A percentile compares a stretch with the other conserved stretches of the same genome.
Evolutionary conservation across 2,113 vertebrate genomes (phyloP).

Genomic region (Micromys minutus): DNA sequence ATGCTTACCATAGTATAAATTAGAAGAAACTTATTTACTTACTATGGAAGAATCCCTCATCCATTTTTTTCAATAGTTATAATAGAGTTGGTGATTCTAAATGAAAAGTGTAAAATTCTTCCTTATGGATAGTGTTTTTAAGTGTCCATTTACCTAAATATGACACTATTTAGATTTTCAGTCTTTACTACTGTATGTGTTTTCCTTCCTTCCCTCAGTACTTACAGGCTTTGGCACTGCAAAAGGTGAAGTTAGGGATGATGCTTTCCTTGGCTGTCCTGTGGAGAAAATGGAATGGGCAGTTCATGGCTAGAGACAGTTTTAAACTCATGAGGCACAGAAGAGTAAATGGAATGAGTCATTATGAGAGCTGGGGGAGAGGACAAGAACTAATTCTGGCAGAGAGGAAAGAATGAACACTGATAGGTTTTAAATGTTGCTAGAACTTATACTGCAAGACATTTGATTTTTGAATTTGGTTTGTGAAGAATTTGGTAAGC

Average conservation of each 20-base stretch:
- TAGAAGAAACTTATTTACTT: slow-evolving; percentile 38
- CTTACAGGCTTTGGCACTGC: not conserved
- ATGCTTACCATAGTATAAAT: not conserved
- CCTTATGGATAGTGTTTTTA: not conserved
- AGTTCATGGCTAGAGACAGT: not conserved
- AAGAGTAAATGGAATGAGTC: not conserved
- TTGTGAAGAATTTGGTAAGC: not conserved
- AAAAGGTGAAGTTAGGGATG: not conserved
- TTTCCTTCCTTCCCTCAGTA: not conserved
- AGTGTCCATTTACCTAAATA: not conserved
- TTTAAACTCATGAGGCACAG: not conserved
- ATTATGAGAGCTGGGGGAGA: not conserved
- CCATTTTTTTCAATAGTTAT: not conserved
- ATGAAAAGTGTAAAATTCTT: not conserved
- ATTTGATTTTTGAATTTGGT: not conserved
- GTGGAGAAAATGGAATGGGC: not conserved
- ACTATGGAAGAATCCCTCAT: slow-evolving; percentile 5
- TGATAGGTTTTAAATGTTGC: not conserved
- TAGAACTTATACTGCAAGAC: not conserved
- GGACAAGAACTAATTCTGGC: not conserved
- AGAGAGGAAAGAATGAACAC: not conserved
- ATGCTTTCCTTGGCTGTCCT: not conserved
- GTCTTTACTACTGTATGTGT: not conserved
- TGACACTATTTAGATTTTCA: not conserved
- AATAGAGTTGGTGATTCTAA: not conserved